Base-by-base conservation (phyloP, 30 jellyfish, hydroid and myxozoan genomes). In the Hydra vulgaris region DNA sequence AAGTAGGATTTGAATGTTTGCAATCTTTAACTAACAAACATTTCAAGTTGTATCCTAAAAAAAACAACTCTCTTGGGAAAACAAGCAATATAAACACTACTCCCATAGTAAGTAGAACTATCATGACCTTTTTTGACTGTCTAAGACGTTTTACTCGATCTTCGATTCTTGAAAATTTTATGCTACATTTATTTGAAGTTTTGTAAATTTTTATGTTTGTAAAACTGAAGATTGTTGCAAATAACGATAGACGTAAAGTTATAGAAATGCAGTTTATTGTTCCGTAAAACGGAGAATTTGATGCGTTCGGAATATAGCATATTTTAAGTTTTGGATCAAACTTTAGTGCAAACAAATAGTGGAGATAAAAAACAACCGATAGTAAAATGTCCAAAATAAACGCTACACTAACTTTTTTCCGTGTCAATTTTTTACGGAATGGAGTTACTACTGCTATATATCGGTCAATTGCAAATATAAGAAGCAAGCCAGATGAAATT, bases 51-150 rank as follows among this genome's bases (percentile, higher is more conserved):
- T 66, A 82, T 17, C 79, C 83, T 15, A 91, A 17, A 56, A 73
- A 72, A 15, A 91, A 80, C 23, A 83, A 17, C 22, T 91, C 97
- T 56, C 94, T 82, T 18, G 97, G 97, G 77, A 91, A 78, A 17
- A 91, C 96, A 21, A 86, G 87, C 40, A 91, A 8, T 0, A 74
- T 79, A 71, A 91, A 86, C 24, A 82, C 89, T 27, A 86, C 21
- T 27, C 94, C 95, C 84, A 86, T 83, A 26, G 89, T 74, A 15
- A 71, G 25, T 25, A 91, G 76, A 8, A 91, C 83, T 15, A 83
- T 78, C 54, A 66, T 66, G 73, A 91, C 82, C 53, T 87, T 52
- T 72, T 55, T 71, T 27, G 94, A 77, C 56, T 86, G 94, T 70
- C 56, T 72, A 15, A 90, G 79, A 21, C 68, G 83, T 17, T 1